A percentile compares a stretch with the other conserved stretches of the same genome.
These are phyloP conservation scores for Yasuhikotakia modesta DNA, from an alignment of 2,797 vertebrate species.

Conservation along the genomic window DNA sequence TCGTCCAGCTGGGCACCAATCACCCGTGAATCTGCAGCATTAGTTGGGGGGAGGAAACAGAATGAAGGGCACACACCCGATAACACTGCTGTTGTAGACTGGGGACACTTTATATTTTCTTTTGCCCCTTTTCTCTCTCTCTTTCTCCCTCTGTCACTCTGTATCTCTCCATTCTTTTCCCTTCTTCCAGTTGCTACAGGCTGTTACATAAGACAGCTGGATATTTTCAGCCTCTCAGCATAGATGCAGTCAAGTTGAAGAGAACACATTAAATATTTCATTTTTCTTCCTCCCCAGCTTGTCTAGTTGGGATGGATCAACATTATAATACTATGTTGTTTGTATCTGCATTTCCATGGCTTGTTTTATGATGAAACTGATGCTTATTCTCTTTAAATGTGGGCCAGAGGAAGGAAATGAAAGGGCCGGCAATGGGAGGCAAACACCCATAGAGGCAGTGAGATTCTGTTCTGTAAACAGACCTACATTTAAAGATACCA, in stretches of 20 bases:
- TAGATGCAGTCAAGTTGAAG: constrained; percentile 56
- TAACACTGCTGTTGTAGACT: constrained; percentile 57
- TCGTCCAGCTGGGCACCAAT: constrained; percentile 47
- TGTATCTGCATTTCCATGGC: constrained; percentile 27
- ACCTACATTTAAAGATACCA: constrained; percentile 19
- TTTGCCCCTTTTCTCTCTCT: constrained; percentile 11
- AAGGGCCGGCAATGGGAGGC: background rate
- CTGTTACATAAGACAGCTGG: constrained; percentile 62
- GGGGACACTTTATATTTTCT: constrained; percentile 30
- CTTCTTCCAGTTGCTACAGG: constrained; percentile 54
- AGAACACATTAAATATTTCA: constrained; percentile 57
- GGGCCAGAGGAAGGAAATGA: constrained; percentile 1
- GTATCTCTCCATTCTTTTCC: constrained; percentile 40
- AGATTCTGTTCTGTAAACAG: constrained; percentile 5
- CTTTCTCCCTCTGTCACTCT: constrained; percentile 41
- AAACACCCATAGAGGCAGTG: background rate
- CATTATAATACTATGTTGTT: constrained; percentile 50
- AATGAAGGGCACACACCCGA: constrained; percentile 54
- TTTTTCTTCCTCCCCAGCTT: constrained; percentile 49
- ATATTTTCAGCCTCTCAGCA: constrained; percentile 57
- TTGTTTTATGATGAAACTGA: constrained; percentile 33
- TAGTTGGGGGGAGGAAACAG: constrained; percentile 1
- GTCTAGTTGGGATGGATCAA: constrained; percentile 55
- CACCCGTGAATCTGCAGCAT: constrained; percentile 42
- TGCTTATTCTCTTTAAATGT: constrained; percentile 1